Conservation (phyloP, 2,113 vertebrate species). For the Toxostoma redivivum region DNA sequence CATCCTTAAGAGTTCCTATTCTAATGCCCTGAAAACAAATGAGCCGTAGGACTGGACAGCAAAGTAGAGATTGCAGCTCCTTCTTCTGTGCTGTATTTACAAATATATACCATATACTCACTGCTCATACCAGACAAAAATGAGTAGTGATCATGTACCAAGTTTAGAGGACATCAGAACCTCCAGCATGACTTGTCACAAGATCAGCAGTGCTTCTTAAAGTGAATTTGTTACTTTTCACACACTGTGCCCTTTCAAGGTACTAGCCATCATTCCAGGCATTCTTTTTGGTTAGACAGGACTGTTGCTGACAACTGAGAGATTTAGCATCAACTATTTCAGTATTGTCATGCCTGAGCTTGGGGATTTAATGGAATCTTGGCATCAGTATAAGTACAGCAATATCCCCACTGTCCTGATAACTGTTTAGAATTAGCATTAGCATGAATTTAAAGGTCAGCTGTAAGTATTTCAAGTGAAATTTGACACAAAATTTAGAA, state of each 20-base stretch:
- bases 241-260: not conserved
- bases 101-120: not conserved
- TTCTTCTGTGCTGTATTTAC: not conserved
- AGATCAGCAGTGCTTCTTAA: not conserved
- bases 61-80: not conserved
- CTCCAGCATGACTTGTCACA: not conserved
- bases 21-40: not conserved
- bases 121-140: not conserved
- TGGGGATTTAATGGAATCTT: not conserved
- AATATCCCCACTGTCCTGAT: not conserved
- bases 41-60: not conserved
- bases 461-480: not conserved
- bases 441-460: not conserved
- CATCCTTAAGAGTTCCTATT: not conserved
- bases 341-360: not conserved
- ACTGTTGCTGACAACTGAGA: not conserved
- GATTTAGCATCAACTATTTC: not conserved
- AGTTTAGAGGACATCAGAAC: not conserved
- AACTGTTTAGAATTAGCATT: not conserved
- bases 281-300: not conserved
- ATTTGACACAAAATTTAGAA: not conserved
- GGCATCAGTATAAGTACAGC: not conserved
- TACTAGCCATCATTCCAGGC: not conserved
- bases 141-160: not conserved
- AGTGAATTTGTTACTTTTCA: not conserved